These are phyloP conservation scores for Xestia sexstrigata DNA, from an alignment of 2,888 invertebrate species.

Conservation along the genomic window DNA sequence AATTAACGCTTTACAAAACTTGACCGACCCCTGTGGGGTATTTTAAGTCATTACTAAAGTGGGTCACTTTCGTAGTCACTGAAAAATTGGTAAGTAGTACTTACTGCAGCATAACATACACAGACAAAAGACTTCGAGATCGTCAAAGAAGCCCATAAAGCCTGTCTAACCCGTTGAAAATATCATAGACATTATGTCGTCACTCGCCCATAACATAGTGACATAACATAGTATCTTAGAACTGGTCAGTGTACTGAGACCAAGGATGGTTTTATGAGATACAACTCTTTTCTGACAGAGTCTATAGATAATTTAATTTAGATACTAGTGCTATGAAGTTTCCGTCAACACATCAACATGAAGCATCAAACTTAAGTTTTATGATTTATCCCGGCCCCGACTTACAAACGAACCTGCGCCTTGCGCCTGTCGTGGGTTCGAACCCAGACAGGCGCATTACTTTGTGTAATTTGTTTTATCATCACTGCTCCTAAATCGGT, in stretches of 20 bases:
- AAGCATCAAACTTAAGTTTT: background rate
- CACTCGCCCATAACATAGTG: background rate
- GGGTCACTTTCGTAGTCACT: background rate
- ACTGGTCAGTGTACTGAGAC: background rate
- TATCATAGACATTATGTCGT: background rate
- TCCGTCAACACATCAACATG: background rate
- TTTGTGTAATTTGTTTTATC: too few relatives aligned
- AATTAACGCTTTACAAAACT: background rate
- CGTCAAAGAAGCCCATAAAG: background rate
- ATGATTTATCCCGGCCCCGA: background rate
- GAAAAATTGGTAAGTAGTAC: background rate
- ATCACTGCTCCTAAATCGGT: too few relatives aligned
- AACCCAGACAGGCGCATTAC: too few relatives aligned
- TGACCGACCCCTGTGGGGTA: background rate
- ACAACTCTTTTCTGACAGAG: background rate
- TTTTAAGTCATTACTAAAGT: background rate
- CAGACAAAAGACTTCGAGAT: background rate
- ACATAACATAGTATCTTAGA: background rate
- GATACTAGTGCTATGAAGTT: background rate
- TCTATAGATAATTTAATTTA: background rate
- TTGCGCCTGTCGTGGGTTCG: too few relatives aligned
- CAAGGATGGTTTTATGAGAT: background rate
- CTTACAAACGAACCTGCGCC: too few relatives aligned
- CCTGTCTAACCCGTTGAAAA: background rate
- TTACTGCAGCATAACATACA: background rate